A percentile compares a stretch with the other conserved stretches of the same genome.
phyloP scores from a whole-genome alignment of 1,140 invertebrate genomes.

The Paracyclopina nana region DNA sequence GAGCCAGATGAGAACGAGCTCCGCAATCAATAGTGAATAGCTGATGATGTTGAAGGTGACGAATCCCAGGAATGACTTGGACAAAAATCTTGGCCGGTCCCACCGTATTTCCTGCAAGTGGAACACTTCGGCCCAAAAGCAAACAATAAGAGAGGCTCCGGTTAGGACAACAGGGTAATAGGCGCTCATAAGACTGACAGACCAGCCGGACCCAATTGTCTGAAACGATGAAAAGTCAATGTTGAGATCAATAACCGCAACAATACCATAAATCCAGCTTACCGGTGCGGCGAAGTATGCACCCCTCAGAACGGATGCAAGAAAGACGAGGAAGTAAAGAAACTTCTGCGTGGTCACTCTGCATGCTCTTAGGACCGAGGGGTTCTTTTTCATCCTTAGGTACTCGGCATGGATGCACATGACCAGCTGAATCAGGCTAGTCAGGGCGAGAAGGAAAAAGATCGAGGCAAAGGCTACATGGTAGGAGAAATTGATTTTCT shows the following conservation, averaged over 20 bases:
- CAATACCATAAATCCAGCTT: background rate
- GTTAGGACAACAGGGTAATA: conserved; percentile 45
- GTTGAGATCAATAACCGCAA: background rate
- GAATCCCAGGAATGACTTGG: conserved; percentile 80
- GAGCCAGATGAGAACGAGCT: conserved; percentile 47
- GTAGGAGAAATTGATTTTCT: conserved; percentile 39
- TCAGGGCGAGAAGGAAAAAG: conserved; percentile 60
- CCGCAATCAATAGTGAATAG: conserved; percentile 60
- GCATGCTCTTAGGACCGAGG: conserved; percentile 53
- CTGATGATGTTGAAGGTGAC: conserved; percentile 70
- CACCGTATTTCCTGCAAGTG: conserved; percentile 65
- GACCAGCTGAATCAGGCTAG: conserved; percentile 64
- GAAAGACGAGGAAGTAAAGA: conserved; percentile 67
- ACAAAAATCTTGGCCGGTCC: conserved; percentile 61
- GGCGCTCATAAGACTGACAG: conserved; percentile 59
- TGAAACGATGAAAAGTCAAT: background rate
- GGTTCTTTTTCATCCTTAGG: conserved; percentile 48
- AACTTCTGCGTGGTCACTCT: conserved; percentile 75
- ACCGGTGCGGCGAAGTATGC: conserved; percentile 15
- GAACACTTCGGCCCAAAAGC: conserved; percentile 45
- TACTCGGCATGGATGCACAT: conserved; percentile 64
- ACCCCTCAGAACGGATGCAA: conserved; percentile 46
- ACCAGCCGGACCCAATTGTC: conserved; percentile 48
- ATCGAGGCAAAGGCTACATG: conserved; percentile 51
- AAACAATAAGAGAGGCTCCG: conserved; percentile 71